These are phyloP conservation scores for Platycnemis pennipes DNA, from an alignment of 2,888 invertebrate genomes.

Conservation along the genomic window DNA sequence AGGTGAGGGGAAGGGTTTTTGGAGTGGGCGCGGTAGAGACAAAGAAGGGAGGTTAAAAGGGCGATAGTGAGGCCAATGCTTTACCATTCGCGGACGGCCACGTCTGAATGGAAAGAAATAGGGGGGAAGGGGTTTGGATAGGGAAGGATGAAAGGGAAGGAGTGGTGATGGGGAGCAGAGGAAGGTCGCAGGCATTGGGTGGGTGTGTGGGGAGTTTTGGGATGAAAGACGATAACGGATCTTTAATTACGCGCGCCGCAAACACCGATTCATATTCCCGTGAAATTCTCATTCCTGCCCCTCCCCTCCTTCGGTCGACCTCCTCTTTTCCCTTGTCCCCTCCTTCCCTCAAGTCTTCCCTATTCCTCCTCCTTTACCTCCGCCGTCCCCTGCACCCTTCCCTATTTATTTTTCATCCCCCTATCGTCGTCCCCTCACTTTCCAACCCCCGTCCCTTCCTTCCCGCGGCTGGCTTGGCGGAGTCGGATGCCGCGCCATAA, in stretches of 20 bases:
- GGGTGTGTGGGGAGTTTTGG: conserved; percentile 12
- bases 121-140: background rate
- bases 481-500: conserved; percentile 46
- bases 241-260: conserved; percentile 67
- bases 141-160: background rate
- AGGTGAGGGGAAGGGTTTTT: background rate
- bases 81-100: conserved; percentile 61
- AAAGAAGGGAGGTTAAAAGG: conserved; percentile 45
- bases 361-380: background rate
- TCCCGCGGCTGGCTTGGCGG: background rate
- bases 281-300: conserved; percentile 58
- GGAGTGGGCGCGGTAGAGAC: background rate
- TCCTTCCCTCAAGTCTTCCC: background rate
- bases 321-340: background rate
- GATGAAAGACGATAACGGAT: conserved; percentile 60
- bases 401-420: background rate
- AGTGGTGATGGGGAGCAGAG: background rate
- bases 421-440: background rate
- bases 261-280: conserved; percentile 68
- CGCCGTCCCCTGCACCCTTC: background rate
- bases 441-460: background rate
- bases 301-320: too few relatives aligned
- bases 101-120: conserved; percentile 42
- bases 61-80: conserved; percentile 64
- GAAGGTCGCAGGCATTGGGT: background rate